Evolutionary conservation across 2,113 vertebrate species (phyloP).

Genomic region (Gila orcuttii): DNA sequence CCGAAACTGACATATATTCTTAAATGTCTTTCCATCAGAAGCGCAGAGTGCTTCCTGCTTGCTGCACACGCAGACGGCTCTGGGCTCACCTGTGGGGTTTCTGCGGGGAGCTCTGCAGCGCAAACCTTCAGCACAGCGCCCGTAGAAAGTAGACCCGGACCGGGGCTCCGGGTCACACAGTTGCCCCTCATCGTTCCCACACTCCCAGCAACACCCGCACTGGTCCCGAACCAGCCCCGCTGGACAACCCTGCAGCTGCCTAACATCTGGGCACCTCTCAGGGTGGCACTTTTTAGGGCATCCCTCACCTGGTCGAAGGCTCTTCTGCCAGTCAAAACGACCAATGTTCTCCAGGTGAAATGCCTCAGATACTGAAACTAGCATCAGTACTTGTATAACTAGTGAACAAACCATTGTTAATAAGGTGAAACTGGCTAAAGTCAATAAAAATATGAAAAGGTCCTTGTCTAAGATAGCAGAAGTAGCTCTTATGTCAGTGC

Average conservation of each 20-base stretch:
- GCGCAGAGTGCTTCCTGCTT: constrained; percentile 62
- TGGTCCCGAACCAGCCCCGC: constrained; percentile 57
- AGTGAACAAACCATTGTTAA: constrained; percentile 17
- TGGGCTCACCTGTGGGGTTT: constrained; percentile 42
- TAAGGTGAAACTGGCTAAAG: neutral
- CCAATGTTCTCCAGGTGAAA: constrained; percentile 48
- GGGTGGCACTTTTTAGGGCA: constrained; percentile 59
- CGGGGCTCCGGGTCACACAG: constrained; percentile 60
- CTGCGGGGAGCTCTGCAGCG: constrained; percentile 51
- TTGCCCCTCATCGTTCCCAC: constrained; percentile 67
- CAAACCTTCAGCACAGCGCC: constrained; percentile 61
- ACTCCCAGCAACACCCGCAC: constrained; percentile 69
- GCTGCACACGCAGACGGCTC: constrained; percentile 60
- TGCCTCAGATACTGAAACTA: constrained; percentile 39
- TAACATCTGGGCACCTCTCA: constrained; percentile 55
- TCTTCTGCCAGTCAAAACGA: constrained; percentile 53
- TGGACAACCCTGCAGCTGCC: constrained; percentile 50
- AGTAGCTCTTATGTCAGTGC: constrained; percentile 38
- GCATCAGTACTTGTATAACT: constrained; percentile 22
- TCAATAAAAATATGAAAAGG: neutral
- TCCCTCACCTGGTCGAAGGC: neutral
- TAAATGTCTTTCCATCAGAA: constrained; percentile 64
- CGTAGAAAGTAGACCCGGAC: constrained; percentile 50
- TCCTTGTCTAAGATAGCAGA: constrained; percentile 22
- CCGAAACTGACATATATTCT: constrained; percentile 61